Evolutionary conservation across 2,888 invertebrate genomes (phyloP).

Genomic region (Dasypogon diadema): DNA sequence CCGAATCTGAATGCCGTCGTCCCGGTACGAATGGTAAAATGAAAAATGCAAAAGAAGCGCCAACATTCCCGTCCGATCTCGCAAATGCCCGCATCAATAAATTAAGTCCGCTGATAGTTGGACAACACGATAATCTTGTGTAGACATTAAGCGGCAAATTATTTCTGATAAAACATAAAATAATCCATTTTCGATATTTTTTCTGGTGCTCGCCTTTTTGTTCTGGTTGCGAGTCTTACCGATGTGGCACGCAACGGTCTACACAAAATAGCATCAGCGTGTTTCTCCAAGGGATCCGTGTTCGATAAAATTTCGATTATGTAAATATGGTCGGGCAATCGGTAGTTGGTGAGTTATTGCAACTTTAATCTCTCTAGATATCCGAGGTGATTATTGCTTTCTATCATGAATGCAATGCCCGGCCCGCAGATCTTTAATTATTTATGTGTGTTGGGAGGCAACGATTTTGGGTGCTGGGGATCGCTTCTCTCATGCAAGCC

Average conservation of each 20-base stretch:
- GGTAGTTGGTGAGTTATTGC: conserved; percentile 47
- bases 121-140: conserved; percentile 57
- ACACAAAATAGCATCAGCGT: conserved; percentile 36
- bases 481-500: too few relatives aligned
- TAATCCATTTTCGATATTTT: conserved; percentile 39
- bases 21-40: not conserved
- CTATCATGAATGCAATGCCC: conserved; percentile 30
- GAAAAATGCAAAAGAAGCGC: conserved; percentile 40
- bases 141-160: conserved; percentile 57
- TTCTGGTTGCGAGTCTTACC: conserved; percentile 17
- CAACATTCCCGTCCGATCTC: conserved; percentile 25
- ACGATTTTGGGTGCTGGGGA: too few relatives aligned
- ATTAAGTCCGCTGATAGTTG: conserved; percentile 56
- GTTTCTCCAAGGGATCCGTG: conserved; percentile 32
- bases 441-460: not conserved
- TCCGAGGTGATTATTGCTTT: conserved; percentile 28
- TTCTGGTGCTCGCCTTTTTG: conserved; percentile 8
- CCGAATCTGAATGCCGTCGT: not conserved
- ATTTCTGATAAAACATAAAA: conserved; percentile 57
- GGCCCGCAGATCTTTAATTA: not conserved
- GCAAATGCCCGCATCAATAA: conserved; percentile 51
- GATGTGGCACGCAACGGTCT: conserved; percentile 43
- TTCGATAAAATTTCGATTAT: conserved; percentile 44
- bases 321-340: conserved; percentile 39
- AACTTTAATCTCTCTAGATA: conserved; percentile 26